Percentiles rank a stretch among this genome's conserved stretches.
Evolutionary conservation across 1,140 invertebrate genomes (phyloP).

Genomic region (Oncopeltus fasciatus): DNA sequence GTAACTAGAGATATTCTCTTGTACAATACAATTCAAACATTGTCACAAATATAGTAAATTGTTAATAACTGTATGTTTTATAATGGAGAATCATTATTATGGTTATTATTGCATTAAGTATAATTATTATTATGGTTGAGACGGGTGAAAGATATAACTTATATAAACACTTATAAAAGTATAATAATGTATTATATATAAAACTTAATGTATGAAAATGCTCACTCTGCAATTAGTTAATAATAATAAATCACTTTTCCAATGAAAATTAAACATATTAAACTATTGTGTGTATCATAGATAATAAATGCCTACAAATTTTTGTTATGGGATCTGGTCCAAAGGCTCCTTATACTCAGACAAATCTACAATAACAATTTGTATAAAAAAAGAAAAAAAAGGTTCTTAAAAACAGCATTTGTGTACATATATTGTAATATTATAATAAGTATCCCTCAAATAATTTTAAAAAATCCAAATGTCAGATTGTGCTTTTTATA

Average conservation of each 20-base stretch:
- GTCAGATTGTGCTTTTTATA: not conserved
- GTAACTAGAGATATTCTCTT: slow-evolving; percentile 4
- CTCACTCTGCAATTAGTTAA: slow-evolving; percentile 21
- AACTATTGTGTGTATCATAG: slow-evolving; percentile 19
- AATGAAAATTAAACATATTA: slow-evolving; percentile 17
- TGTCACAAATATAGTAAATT: slow-evolving; percentile 5
- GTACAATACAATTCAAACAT: not conserved
- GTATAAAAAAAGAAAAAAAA: not conserved
- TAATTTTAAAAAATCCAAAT: not conserved
- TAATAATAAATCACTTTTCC: slow-evolving; percentile 21
- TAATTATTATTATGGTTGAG: slow-evolving; percentile 19
- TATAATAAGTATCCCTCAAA: slow-evolving; percentile 7
- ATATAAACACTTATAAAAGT: slow-evolving; percentile 19
- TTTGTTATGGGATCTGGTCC: slow-evolving; percentile 14
- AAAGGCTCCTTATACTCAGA: slow-evolving; percentile 8
- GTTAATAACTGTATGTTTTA: slow-evolving; percentile 16
- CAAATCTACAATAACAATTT: slow-evolving; percentile 13
- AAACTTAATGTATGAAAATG: slow-evolving; percentile 21
- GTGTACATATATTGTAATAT: slow-evolving; percentile 12
- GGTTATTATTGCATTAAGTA: slow-evolving; percentile 13
- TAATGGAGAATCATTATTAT: slow-evolving; percentile 18
- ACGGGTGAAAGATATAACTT: slow-evolving; percentile 20
- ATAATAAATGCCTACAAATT: slow-evolving; percentile 15
- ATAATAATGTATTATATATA: slow-evolving; percentile 19
- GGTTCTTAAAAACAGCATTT: not conserved